phyloP scores from a whole-genome alignment of 2,888 invertebrate species.

The Ecliptopera silaceata region DNA sequence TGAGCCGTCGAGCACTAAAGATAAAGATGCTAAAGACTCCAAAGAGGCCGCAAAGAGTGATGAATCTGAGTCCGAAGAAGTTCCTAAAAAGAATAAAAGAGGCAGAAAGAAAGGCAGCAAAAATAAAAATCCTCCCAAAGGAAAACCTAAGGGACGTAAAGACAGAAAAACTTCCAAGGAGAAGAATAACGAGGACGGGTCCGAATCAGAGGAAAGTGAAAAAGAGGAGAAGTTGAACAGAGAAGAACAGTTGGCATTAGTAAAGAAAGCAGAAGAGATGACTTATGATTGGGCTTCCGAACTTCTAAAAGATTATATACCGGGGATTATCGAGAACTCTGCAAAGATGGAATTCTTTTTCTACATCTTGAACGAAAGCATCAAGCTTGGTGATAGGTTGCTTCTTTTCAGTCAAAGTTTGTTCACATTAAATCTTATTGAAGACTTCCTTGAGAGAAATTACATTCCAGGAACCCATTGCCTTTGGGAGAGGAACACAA shows the following conservation, averaged over 20 bases:
- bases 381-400: slow-evolving; percentile 93
- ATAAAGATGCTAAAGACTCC: slow-evolving; percentile 46
- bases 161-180: slow-evolving; percentile 76
- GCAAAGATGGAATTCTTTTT: slow-evolving; percentile 98
- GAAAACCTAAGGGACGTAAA: slow-evolving; percentile 72
- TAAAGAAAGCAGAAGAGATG: slow-evolving; percentile 90
- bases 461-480: slow-evolving; percentile 86
- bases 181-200: slow-evolving; percentile 78
- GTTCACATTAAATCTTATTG: slow-evolving; percentile 96
- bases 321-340: slow-evolving; percentile 95
- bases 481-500: slow-evolving; percentile 92
- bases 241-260: slow-evolving; percentile 80
- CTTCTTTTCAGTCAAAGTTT: slow-evolving; percentile 98
- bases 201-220: slow-evolving; percentile 80
- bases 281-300: slow-evolving; percentile 95
- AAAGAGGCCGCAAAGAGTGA: slow-evolving; percentile 55
- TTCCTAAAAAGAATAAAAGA: slow-evolving; percentile 58
- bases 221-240: slow-evolving; percentile 84
- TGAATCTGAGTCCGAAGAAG: slow-evolving; percentile 64
- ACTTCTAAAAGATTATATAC: slow-evolving; percentile 91
- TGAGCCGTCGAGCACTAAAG: slow-evolving; percentile 45
- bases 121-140: slow-evolving; percentile 61
- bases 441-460: slow-evolving; percentile 93
- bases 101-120: slow-evolving; percentile 64
- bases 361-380: slow-evolving; percentile 94